phyloP scores from a whole-genome alignment of 2,888 invertebrate species.

The Eristalis pertinax region DNA sequence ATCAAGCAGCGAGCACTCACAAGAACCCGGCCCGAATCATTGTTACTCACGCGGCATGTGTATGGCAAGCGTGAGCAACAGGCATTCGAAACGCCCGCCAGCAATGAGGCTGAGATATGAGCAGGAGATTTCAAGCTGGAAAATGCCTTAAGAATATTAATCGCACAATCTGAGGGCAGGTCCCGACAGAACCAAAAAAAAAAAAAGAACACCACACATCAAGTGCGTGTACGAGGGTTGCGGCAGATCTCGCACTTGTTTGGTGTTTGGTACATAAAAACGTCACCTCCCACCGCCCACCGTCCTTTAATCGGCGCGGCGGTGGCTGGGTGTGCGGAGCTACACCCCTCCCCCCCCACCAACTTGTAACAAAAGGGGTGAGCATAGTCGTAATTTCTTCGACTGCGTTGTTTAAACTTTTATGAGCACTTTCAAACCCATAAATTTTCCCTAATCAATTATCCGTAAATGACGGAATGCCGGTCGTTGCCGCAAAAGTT shows the following conservation, averaged over 20 bases:
- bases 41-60: background rate
- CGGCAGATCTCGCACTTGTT: slow-evolving; percentile 8
- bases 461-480: slow-evolving; percentile 54
- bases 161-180: background rate
- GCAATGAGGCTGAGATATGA: background rate
- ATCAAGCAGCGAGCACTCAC: slow-evolving; percentile 10
- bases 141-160: slow-evolving; percentile 43
- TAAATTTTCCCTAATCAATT: slow-evolving; percentile 49
- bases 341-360: too few species aligned
- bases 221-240: slow-evolving; percentile 2
- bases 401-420: slow-evolving; percentile 45
- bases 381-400: slow-evolving; percentile 30
- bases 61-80: slow-evolving; percentile 9
- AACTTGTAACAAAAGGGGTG: slow-evolving; percentile 31
- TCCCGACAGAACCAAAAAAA: background rate
- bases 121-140: background rate
- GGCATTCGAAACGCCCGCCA: slow-evolving; percentile 12
- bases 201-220: slow-evolving; percentile 24
- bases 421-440: slow-evolving; percentile 38
- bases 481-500: slow-evolving; percentile 37
- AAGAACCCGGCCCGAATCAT: background rate
- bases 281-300: slow-evolving; percentile 16
- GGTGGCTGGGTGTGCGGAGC: background rate
- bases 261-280: slow-evolving; percentile 5
- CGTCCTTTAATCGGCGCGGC: background rate